Evolutionary conservation across 2,113 vertebrate species (phyloP), one percentile per base, ranked within the genome.

Genomic region (Prinia subflava): DNA sequence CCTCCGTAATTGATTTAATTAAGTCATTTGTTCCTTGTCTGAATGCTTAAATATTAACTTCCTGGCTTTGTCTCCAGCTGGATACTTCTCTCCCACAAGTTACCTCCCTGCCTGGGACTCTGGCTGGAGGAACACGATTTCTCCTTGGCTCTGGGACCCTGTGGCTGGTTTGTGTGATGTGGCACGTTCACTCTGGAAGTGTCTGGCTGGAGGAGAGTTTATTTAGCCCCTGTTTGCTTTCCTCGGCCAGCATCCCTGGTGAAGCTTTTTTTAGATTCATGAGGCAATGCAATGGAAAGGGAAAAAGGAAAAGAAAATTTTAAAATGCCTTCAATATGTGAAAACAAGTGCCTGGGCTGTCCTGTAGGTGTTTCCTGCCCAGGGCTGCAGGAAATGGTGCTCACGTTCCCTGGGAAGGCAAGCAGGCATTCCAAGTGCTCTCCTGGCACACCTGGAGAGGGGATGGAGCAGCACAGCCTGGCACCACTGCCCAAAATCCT

Each of bases 11-110:
- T 97, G 96, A 96, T 93, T 97, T 96, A 97, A 96, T 96, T 97
- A 97, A 95, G 92, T 93, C 95, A 94, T 96, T 96, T 97, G 95
- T 97, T 96, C 95, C 93, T 88, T 96, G 96, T 96, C 93, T 92
- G 78, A 90, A 92, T 78, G 90, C 93, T 97, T 97, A 96, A 97
- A 97, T 96, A 97, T 96, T 94, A 96, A 96, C 96, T 96, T 97
- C 95, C 96, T 91, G 94, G 69, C 86, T 96, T 96, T 97, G 95
- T 96, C 94, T 95, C 86, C 89, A 85, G 91, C 92, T 92, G 86
- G 71, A 82, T 65, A 46, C 82, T 89, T 87, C 57, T 53, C 88
- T 95, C 90, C 86, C 82, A 37, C 0, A 18, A 15, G 88, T 60
- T 91, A 17, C 93, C 77, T 94, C 87, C 67, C 73, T 77, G 77